Conservation (phyloP, 2,113 vertebrate species). For the Leptocoma aspasia region DNA sequence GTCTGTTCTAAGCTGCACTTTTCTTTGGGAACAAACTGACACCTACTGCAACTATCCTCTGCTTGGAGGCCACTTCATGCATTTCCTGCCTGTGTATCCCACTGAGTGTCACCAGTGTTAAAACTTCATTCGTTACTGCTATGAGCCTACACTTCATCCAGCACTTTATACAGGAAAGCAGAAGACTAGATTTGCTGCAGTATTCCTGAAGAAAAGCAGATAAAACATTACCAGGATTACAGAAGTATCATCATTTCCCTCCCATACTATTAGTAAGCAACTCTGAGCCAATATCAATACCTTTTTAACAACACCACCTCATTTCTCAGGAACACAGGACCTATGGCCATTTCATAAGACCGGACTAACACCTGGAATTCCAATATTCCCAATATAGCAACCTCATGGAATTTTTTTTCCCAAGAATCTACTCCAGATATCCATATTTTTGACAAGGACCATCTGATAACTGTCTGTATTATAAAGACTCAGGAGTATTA, state of each 20-base stretch:
- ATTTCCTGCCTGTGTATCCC: accelerated
- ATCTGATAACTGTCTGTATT: neutral
- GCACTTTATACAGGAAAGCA: neutral
- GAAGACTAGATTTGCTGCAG: neutral
- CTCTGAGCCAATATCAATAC: neutral
- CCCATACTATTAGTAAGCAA: neutral
- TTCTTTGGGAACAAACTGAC: neutral
- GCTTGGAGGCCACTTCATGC: accelerated
- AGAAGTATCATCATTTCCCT: neutral
- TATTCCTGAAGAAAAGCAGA: neutral
- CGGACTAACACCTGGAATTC: neutral
- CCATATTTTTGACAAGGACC: neutral
- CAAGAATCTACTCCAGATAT: neutral
- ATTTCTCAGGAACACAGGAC: neutral
- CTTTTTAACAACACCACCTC: neutral
- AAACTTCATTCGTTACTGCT: neutral
- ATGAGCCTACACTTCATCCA: neutral
- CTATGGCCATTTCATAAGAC: neutral
- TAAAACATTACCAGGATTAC: accelerated
- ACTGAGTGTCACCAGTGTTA: neutral
- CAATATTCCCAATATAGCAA: neutral
- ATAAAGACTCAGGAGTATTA: neutral
- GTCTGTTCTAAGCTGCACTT: neutral
- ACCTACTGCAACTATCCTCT: neutral
- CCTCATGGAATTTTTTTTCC: neutral